These are phyloP conservation scores for Melanargia galathea DNA, from an alignment of 2,888 invertebrate species.

Conservation along the genomic window DNA sequence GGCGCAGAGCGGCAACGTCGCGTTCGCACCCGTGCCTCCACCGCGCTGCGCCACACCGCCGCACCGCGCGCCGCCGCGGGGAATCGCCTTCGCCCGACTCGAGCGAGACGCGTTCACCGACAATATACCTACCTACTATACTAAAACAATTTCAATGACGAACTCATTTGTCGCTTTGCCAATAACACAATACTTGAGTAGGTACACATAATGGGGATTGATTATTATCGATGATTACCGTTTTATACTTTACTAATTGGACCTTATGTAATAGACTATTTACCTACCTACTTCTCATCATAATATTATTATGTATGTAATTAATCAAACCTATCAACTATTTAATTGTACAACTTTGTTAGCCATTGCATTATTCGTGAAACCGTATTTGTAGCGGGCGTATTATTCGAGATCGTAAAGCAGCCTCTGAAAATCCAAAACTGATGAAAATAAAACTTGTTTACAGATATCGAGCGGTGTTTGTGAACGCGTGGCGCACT, in stretches of 20 bases:
- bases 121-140: constrained; percentile 78
- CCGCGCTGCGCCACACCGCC: constrained; percentile 42
- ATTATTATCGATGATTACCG: constrained; percentile 5
- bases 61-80: constrained; percentile 49
- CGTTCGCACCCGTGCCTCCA: constrained; percentile 55
- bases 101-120: constrained; percentile 67
- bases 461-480: constrained; percentile 81
- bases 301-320: constrained; percentile 10
- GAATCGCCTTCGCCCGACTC: constrained; percentile 56
- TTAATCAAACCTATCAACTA: background rate
- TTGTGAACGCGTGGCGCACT: constrained; percentile 73
- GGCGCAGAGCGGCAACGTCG: constrained; percentile 79
- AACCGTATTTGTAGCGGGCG: background rate
- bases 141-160: constrained; percentile 43
- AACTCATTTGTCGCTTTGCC: constrained; percentile 23
- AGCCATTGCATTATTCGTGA: background rate
- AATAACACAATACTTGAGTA: constrained; percentile 26
- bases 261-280: constrained; percentile 23
- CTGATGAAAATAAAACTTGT: constrained; percentile 75
- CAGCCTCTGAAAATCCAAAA: constrained; percentile 55
- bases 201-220: constrained; percentile 1
- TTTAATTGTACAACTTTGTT: background rate
- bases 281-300: constrained; percentile 30
- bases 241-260: constrained; percentile 1
- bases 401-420: constrained; percentile 7